Conservation (phyloP, 2,113 vertebrate genomes). For the Rhinopomastus cyanomelas region DNA sequence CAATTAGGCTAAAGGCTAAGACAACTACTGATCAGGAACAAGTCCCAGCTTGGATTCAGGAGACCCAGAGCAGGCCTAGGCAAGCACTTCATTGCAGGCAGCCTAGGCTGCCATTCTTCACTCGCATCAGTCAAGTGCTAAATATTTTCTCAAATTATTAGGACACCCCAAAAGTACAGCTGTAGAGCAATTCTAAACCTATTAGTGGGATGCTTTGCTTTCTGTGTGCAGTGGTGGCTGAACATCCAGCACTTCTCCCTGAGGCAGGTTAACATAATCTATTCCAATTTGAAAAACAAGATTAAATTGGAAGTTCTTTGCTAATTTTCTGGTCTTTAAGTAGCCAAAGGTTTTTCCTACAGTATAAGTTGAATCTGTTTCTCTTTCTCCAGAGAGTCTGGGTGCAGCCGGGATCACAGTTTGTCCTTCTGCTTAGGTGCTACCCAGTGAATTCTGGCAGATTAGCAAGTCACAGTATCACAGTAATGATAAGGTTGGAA, state of each 20-base stretch:
- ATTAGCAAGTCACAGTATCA: too few species aligned
- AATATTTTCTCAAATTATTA: neutral
- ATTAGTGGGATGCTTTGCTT: neutral
- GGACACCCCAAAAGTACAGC: neutral
- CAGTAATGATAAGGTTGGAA: too few species aligned
- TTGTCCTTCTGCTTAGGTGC: neutral
- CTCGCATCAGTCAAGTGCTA: neutral
- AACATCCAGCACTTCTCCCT: neutral
- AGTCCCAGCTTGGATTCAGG: neutral
- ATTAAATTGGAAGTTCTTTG: neutral
- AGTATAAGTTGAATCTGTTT: neutral
- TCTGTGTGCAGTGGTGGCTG: neutral
- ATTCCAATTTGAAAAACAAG: neutral
- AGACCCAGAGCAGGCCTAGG: neutral
- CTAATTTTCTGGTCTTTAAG: neutral
- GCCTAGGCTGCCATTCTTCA: neutral
- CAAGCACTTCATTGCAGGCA: neutral
- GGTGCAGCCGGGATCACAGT: neutral
- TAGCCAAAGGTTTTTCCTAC: neutral
- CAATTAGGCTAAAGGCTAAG: neutral
- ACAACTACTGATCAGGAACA: neutral
- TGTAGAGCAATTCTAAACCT: neutral
- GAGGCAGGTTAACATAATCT: neutral
- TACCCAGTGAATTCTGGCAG: neutral
- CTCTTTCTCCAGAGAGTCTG: neutral